phyloP scores from a whole-genome alignment of 2,797 vertebrate species.

The Zalophus californianus region DNA sequence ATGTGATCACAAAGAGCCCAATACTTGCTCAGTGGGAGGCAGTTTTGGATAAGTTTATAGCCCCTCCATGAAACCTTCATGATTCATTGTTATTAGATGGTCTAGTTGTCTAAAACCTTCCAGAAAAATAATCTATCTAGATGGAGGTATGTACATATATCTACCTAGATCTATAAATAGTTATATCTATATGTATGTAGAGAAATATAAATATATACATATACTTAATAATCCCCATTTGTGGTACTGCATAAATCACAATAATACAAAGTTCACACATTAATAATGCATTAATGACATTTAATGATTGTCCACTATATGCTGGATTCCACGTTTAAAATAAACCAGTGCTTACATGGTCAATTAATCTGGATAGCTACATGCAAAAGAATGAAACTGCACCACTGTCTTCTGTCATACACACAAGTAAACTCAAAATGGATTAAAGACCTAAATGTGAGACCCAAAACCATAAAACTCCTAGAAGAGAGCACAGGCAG shows the following conservation, averaged over 20 bases:
- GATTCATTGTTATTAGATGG: background rate
- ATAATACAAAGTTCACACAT: background rate
- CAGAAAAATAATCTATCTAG: background rate
- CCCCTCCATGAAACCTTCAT: background rate
- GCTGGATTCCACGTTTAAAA: background rate
- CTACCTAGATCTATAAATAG: background rate
- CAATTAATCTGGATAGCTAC: background rate
- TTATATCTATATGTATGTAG: background rate
- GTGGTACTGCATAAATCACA: background rate
- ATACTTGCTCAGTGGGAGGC: background rate
- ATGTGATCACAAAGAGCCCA: background rate
- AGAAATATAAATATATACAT: background rate
- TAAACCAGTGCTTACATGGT: background rate
- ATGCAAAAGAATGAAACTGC: background rate
- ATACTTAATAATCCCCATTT: background rate
- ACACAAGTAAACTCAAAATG: background rate
- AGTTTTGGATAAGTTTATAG: background rate
- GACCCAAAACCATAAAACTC: background rate
- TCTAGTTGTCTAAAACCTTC: background rate
- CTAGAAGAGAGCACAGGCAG: background rate
- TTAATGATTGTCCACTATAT: background rate
- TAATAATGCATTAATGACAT: constrained; percentile 26
- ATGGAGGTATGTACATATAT: background rate
- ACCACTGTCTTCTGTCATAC: background rate
- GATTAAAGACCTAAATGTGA: background rate